These are phyloP conservation scores for Linyphia triangularis DNA, from an alignment of 2,888 invertebrate species.

Conservation along the genomic window DNA sequence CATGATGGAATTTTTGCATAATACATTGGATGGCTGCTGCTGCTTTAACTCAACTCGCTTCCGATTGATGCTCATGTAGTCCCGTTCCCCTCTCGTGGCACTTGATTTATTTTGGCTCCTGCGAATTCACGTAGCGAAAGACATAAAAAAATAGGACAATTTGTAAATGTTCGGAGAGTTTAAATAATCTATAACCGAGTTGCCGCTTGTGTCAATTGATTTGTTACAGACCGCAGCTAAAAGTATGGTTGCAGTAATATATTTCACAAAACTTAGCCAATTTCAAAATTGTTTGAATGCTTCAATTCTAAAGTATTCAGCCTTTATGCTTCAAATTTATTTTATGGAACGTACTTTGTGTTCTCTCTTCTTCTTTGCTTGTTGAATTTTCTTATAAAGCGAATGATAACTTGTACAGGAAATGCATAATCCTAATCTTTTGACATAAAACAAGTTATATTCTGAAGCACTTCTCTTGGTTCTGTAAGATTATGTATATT, in stretches of 20 bases:
- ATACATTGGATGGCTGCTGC: slow-evolving; percentile 35
- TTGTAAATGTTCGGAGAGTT: not conserved
- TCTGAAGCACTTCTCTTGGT: too few species aligned
- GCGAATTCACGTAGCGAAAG: not conserved
- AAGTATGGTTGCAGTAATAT: not conserved
- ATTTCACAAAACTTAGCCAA: not conserved
- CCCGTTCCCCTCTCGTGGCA: not conserved
- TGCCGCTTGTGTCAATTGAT: not conserved
- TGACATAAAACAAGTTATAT: too few species aligned
- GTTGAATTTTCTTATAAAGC: too few species aligned
- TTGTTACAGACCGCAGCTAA: not conserved
- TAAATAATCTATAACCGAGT: not conserved
- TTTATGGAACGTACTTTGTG: too few species aligned
- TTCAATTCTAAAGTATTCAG: too few species aligned
- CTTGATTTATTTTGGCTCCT: not conserved
- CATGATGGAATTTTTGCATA: slow-evolving; percentile 39
- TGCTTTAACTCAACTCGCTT: not conserved
- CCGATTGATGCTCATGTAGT: not conserved
- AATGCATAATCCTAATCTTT: too few species aligned
- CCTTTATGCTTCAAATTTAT: too few species aligned
- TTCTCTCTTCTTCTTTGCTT: too few species aligned
- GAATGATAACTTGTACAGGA: too few species aligned
- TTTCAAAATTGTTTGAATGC: too few species aligned
- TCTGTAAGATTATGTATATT: too few species aligned
- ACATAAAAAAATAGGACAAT: not conserved